Conservation (phyloP, 2,113 vertebrate genomes). For the Bufo bufo region DNA sequence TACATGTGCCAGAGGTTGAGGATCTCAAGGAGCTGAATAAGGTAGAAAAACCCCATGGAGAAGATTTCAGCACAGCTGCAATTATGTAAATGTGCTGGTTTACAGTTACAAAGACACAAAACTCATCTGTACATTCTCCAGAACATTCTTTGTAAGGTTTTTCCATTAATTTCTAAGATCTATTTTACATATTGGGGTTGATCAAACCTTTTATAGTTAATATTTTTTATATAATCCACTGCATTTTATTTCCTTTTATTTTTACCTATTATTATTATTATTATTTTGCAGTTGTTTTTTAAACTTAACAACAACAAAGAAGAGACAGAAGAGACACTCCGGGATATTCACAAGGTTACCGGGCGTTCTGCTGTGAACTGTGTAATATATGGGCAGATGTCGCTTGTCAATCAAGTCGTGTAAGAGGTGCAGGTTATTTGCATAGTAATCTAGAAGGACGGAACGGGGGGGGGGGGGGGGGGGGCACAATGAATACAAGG, state of each 20-base stretch:
- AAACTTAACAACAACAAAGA: neutral
- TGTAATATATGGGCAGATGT: constrained; percentile 37
- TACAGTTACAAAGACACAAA: neutral
- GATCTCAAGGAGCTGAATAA: too few species aligned
- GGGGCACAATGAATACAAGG: neutral
- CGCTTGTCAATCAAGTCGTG: constrained; percentile 29
- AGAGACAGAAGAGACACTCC: neutral
- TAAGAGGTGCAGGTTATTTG: neutral
- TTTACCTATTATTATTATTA: neutral
- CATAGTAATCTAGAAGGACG: constrained; percentile 17
- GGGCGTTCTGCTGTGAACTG: neutral
- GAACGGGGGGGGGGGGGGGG: neutral
- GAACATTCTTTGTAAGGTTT: neutral
- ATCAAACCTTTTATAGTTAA: neutral
- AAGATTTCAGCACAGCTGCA: neutral
- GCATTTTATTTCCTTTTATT: neutral
- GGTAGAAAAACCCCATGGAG: neutral
- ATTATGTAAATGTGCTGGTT: neutral
- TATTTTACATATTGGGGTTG: neutral
- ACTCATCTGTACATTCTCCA: neutral
- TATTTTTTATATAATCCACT: neutral
- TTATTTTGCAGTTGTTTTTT: neutral
- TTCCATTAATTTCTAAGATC: neutral
- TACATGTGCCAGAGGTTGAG: too few species aligned
- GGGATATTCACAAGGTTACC: neutral